Base-by-base conservation (phyloP, 2,113 vertebrate genomes). In the Orcinus orca region DNA sequence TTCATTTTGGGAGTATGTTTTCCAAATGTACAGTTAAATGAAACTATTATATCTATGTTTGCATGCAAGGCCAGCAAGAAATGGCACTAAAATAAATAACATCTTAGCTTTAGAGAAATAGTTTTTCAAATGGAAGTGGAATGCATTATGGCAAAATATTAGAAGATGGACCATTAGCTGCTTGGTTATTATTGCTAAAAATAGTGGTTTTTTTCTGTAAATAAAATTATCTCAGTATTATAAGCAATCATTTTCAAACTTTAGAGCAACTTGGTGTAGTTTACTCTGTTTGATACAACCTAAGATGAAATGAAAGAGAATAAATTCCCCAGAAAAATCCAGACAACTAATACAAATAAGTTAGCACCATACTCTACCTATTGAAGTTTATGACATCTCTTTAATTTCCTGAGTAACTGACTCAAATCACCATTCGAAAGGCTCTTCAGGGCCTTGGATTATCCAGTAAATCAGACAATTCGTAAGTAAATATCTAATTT, bases 131-230 rank as follows among this genome's bases (percentile, higher is more conserved):
- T 67, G 21, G 76, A 71, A 88, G 62, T 81, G 38, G 73, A 94
- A 81, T 93, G n/a, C 58, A 71, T 96, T 84, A 95, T 86, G 79
- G 93, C 73, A 79, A 70, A 92, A 21, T 77, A 60, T 63, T 93
- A 74, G 55, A 90, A 70, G 67, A 88, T 33, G 29, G 71, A 71
- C n/a, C 55, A 89, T 82, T 96, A 95, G 55, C 15, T 68, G 6
- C 23, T 92, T 93, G n/a, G 31, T 88, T 90, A 84, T 83, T 94
- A 82, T 71, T 84, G 55, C 20, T 84, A 92, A 89, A 93, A 82
- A 92, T 38, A 86, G 17, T 38, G 6, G 9, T 90, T 96, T 76
- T 29, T 74, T 44, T 60, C 2, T 38, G 4, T 87, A 31, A 58
- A 60, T 44, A 91, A 87, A 96, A 86, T 53, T n/a, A 58, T 68